These are phyloP conservation scores for Pseudomyrmex pallidus DNA, from an alignment of 1,140 invertebrate species.

Conservation along the genomic window DNA sequence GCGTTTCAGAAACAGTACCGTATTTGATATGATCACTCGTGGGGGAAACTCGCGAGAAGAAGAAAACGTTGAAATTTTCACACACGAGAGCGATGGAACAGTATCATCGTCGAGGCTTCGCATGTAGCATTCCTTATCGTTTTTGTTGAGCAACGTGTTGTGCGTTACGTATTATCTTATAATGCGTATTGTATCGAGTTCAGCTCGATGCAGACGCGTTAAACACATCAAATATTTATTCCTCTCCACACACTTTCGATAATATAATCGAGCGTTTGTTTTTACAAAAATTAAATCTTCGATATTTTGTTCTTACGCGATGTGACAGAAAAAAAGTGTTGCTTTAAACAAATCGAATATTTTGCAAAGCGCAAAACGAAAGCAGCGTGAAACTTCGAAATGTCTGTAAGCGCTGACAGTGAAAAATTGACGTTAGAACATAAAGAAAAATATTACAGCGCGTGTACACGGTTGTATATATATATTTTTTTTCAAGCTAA, in stretches of 20 bases:
- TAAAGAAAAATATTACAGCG: constrained; percentile 24
- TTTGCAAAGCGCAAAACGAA: background rate
- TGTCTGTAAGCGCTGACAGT: constrained; percentile 35
- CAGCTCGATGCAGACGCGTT: background rate
- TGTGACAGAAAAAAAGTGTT: no score
- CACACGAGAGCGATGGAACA: constrained; percentile 13
- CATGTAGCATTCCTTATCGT: background rate
- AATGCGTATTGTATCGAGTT: background rate
- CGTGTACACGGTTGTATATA: background rate
- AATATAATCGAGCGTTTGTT: no score
- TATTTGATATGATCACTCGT: constrained; percentile 62
- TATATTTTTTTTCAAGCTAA: constrained; percentile 38
- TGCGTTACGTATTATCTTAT: constrained; percentile 27
- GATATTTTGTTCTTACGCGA: no score
- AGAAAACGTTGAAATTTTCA: constrained; percentile 64
- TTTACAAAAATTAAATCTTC: no score
- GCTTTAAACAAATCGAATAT: constrained; percentile 8
- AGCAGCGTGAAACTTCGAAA: background rate
- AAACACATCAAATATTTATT: constrained; percentile 5
- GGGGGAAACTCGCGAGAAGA: background rate
- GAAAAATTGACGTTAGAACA: constrained; percentile 27
- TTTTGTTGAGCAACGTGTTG: constrained; percentile 1
- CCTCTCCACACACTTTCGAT: background rate
- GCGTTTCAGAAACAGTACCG: constrained; percentile 68
- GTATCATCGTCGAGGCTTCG: background rate